Base-by-base conservation (phyloP, 2,888 invertebrate species). In the Philhelius pedissequus region DNA sequence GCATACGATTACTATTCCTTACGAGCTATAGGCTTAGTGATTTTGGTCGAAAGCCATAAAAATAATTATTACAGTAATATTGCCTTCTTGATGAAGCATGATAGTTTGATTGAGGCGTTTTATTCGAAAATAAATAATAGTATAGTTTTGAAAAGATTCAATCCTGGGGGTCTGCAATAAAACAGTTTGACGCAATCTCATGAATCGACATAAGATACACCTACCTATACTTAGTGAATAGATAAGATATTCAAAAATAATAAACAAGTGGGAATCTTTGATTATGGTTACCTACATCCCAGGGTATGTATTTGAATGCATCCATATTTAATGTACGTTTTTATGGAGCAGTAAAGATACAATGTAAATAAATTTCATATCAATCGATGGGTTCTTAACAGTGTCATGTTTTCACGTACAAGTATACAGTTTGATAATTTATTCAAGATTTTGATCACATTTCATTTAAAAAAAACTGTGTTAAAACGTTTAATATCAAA, bases 41-140 rank as follows among this genome's bases (percentile, higher is more conserved):
- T 20, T 32, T 56, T 13, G 6, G 20, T 20, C 4, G 6, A 54
- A 56, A 22, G 35, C n/a, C 35, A 7, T 56, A 35, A 56, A 35
- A 56, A 56, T 3, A 20, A 4, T 56, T 38, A 38, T 38, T 38
- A 15, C 6, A n/a, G n/a, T n/a, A n/a, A 20, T 25, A 9, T 35
- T 20, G 35, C 4, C 22, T 18, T 13, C 11, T 60, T 25, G 40
- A n/a, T 62, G 6, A 30, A 30, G 11, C 18, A 15, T 11, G 38
- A n/a, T n/a, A n/a, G 22, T 9, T 43, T 62, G 8, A 62, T 27
- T 43, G 15, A 43, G 62, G 18, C 4, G 11, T 62, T 62, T 62
- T 43, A 62, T 62, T 43, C 13, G 27, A 62, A 62, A 62, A 62
- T 43, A 62, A 43, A 13, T 62, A 43, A 43, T 30, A 62, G 27